These are phyloP conservation scores for Paraescarpia echinospica DNA, from an alignment of 1,140 invertebrate genomes.

Conservation along the genomic window DNA sequence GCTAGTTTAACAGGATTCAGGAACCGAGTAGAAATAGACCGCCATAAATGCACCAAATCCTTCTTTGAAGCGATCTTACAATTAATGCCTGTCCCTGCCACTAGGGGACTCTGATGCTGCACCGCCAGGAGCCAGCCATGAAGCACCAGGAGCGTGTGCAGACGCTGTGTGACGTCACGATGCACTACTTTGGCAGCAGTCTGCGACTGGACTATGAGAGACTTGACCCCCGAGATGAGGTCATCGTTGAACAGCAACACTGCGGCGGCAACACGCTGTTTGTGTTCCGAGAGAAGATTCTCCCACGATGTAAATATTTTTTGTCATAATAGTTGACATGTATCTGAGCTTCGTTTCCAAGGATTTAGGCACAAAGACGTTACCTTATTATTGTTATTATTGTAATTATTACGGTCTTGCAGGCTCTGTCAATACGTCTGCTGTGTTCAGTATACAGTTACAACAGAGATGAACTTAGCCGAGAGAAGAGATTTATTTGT, in stretches of 20 bases:
- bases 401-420: too few relatives aligned
- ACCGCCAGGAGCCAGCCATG: slow-evolving; percentile 41
- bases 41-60: neutral
- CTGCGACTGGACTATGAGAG: slow-evolving; percentile 46
- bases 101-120: slow-evolving; percentile 31
- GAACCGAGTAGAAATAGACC: neutral
- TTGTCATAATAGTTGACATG: neutral
- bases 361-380: too few relatives aligned
- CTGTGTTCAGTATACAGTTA: neutral
- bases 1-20: neutral
- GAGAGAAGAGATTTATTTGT: too few relatives aligned
- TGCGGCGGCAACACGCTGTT: slow-evolving; percentile 58
- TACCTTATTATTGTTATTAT: too few relatives aligned
- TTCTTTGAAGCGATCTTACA: neutral
- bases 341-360: too few relatives aligned
- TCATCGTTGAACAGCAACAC: slow-evolving; percentile 57
- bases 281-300: slow-evolving; percentile 51
- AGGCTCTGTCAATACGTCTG: neutral
- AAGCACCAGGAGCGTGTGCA: slow-evolving; percentile 44
- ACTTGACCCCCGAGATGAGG: slow-evolving; percentile 48
- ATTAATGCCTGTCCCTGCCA: neutral
- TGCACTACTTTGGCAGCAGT: slow-evolving; percentile 53
- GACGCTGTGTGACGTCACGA: slow-evolving; percentile 47
- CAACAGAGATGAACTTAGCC: neutral
- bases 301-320: slow-evolving; percentile 46